phyloP scores from a whole-genome alignment of 2,113 vertebrate genomes.

The Silurus glanis region DNA sequence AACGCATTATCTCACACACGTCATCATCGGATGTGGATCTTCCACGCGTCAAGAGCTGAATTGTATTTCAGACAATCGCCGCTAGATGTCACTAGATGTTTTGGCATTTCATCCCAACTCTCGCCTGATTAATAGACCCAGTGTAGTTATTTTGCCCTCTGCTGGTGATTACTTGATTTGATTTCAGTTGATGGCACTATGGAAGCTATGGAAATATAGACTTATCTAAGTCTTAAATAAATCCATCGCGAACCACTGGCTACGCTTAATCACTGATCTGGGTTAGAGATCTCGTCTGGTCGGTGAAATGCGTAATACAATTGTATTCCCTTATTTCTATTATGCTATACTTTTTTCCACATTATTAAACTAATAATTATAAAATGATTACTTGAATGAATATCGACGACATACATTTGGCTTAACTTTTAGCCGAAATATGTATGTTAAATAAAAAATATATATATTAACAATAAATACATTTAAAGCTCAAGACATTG shows the following conservation, averaged over 20 bases:
- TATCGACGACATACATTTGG: not conserved
- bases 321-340: not conserved
- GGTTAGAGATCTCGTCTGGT: not conserved
- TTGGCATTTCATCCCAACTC: not conserved
- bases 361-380: not conserved
- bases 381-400: not conserved
- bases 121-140: not conserved
- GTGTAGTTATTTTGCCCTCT: slow-evolving; percentile 27
- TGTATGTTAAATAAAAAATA: not conserved
- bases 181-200: too few species aligned
- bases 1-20: not conserved
- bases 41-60: not conserved
- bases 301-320: not conserved
- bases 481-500: not conserved
- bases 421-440: not conserved
- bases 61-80: not conserved
- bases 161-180: not conserved
- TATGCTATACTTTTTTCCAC: not conserved
- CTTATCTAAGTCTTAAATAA: not conserved
- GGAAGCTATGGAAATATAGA: not conserved
- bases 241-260: not conserved
- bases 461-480: not conserved
- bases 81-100: not conserved
- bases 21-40: not conserved
- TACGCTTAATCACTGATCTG: not conserved